Evolutionary conservation across 1,140 invertebrate genomes (phyloP).

Genomic region (Pogonomyrmex barbatus): DNA sequence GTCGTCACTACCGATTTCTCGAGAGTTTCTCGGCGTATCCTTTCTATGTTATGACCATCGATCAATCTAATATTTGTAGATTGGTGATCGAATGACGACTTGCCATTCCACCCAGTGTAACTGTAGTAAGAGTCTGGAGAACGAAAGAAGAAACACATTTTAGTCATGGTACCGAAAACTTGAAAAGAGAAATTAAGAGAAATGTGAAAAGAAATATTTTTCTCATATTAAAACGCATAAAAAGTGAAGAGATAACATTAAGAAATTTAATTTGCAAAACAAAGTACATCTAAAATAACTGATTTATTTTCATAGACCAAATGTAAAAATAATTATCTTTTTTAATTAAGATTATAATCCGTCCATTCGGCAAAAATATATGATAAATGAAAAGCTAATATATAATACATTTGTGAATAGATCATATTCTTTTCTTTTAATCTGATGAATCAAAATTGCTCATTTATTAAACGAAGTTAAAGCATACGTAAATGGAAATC

Average conservation of each 20-base stretch:
- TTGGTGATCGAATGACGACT: slow-evolving; percentile 22
- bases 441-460: not conserved
- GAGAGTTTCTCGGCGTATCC: slow-evolving; percentile 54
- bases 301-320: not conserved
- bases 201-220: not conserved
- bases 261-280: not conserved
- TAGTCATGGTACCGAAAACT: not conserved
- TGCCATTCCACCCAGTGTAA: slow-evolving; percentile 45
- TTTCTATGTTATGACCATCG: slow-evolving; percentile 5
- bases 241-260: not conserved
- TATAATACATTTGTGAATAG: not conserved
- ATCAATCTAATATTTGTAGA: slow-evolving; percentile 25
- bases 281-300: not conserved
- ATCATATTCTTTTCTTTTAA: not conserved
- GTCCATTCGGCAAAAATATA: not conserved
- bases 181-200: too few species aligned
- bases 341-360: not conserved
- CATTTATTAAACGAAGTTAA: not conserved
- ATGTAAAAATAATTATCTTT: slow-evolving; percentile 10
- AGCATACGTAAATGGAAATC: not conserved
- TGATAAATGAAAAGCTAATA: not conserved
- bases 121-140: slow-evolving; percentile 66
- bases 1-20: slow-evolving; percentile 22
- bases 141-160: slow-evolving; percentile 10
- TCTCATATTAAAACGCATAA: not conserved